Conservation (phyloP, 1,140 invertebrate species). For the Eueides isabella region DNA sequence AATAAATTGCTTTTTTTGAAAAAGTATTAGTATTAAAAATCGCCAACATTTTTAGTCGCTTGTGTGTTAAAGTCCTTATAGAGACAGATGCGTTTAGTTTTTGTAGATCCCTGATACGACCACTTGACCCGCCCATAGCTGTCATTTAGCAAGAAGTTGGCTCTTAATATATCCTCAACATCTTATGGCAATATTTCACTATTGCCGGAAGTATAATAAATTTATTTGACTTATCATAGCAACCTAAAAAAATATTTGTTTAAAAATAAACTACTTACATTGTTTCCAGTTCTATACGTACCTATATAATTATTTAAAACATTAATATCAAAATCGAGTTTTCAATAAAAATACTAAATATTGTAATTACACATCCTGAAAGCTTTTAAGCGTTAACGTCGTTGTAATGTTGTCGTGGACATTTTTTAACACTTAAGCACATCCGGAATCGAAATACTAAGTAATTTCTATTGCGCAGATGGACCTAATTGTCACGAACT, state of each 20-base stretch:
- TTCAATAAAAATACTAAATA: not conserved
- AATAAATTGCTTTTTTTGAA: not conserved
- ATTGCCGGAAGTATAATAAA: constrained; percentile 7
- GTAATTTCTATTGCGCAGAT: not conserved
- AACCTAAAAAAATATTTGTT: not conserved
- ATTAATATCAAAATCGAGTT: not conserved
- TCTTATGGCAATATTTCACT: constrained; percentile 5
- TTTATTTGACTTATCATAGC: not conserved
- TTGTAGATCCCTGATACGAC: constrained; percentile 33
- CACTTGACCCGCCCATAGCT: constrained; percentile 39
- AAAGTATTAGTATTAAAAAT: not conserved
- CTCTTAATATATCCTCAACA: constrained; percentile 14
- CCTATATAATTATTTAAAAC: not conserved
- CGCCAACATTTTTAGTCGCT: too few relatives aligned
- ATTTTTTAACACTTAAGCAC: not conserved
- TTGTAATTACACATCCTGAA: not conserved
- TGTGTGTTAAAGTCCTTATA: constrained; percentile 5
- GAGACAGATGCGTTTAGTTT: constrained; percentile 42
- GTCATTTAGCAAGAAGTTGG: constrained; percentile 14
- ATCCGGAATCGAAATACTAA: not conserved
- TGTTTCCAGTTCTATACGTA: too few relatives aligned
- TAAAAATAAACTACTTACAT: not conserved
- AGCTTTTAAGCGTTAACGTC: not conserved
- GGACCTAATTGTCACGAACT: constrained; percentile 9
- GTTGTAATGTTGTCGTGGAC: not conserved